Percentiles rank a stretch among this genome's conserved stretches.
phyloP scores from a whole-genome alignment of 2,797 vertebrate species.

The Phalloptychus januarius region DNA sequence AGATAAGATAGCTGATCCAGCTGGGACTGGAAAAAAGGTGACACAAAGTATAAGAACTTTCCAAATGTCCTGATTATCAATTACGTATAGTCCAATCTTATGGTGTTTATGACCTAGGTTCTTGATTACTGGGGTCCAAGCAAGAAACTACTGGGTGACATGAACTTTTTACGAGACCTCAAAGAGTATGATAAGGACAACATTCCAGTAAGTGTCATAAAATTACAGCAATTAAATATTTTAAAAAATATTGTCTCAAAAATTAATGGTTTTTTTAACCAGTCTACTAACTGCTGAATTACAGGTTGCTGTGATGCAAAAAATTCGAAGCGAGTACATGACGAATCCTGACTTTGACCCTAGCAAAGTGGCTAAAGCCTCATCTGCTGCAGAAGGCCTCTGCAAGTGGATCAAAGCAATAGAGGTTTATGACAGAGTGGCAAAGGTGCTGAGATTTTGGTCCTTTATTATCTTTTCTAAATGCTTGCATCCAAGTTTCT shows the following conservation, averaged over 20 bases:
- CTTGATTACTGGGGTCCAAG: slow-evolving; percentile 94
- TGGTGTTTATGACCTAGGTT: slow-evolving; percentile 76
- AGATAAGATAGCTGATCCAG: slow-evolving; percentile 87
- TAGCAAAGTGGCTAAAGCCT: slow-evolving; percentile 91
- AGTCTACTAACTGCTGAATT: slow-evolving; percentile 9
- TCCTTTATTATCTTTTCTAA: not conserved
- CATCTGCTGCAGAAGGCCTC: slow-evolving; percentile 95
- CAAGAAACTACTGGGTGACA: slow-evolving; percentile 93
- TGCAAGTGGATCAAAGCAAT: slow-evolving; percentile 98
- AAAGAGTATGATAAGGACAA: slow-evolving; percentile 94
- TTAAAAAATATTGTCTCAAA: not conserved
- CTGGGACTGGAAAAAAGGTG: slow-evolving; percentile 90
- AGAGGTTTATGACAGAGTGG: slow-evolving; percentile 93
- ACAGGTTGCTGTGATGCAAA: slow-evolving; percentile 89
- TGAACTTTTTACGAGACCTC: slow-evolving; percentile 94
- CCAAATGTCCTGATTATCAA: too few species aligned
- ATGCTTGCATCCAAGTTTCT: not conserved
- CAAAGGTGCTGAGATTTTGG: slow-evolving; percentile 83
- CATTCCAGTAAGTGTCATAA: slow-evolving; percentile 87
- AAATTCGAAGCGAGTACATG: slow-evolving; percentile 92
- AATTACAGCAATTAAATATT: not conserved
- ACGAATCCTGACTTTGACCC: slow-evolving; percentile 96
- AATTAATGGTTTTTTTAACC: not conserved
- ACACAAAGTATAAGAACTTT: slow-evolving; percentile 4
- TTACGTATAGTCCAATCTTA: not conserved